Evolutionary conservation across 2,888 invertebrate species (phyloP), one percentile per base, ranked within the genome.

Genomic region (Harmothoe impar): DNA sequence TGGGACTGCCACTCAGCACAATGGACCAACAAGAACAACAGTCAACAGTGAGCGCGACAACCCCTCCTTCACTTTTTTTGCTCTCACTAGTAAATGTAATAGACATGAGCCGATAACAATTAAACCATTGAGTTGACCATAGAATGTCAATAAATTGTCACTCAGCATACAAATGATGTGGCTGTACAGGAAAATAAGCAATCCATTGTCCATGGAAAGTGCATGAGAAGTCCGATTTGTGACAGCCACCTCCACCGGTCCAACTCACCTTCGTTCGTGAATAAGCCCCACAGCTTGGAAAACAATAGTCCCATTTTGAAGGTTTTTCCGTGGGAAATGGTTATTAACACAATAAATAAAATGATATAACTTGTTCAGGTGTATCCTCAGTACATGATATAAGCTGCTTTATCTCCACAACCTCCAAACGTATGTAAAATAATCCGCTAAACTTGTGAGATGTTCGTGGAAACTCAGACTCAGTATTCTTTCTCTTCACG

Each of bases 251-350:
- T n/a, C 43, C 43, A 81, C 81, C 81, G 81, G 81, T 33, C 81
- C 10, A 5, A 91, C 96, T 97, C 96, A 98, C 99, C 99, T 97
- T 99, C 99, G 96, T 98, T 99, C 93, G 98, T 98, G 96, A 99
- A 99, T 94, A 99, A 97, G 96, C 98, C 98, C 99, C 99, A 99
- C 94, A 99, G 97, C 96, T 98, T 98, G 43, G 99, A 98, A 96
- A 99, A 98, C 92, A 99, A 96, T 94, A 99, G 97, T 93, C 99
- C 99, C 99, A 99, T 99, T 90, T 91, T 89, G 29, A 62, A 54
- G 31, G 81, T 23, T 25, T 81, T 81, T 43, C n/a, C n/a, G 23
- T 12, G 15, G 20, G 0, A 81, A 81, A 81, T 81, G 35, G 35
- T 35, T 0, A 81, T 1, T 81, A 81, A 81, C 81, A 81, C 81